These are phyloP conservation scores for Tetranychus truncatus DNA, from an alignment of 2,888 invertebrate species.

Conservation along the genomic window DNA sequence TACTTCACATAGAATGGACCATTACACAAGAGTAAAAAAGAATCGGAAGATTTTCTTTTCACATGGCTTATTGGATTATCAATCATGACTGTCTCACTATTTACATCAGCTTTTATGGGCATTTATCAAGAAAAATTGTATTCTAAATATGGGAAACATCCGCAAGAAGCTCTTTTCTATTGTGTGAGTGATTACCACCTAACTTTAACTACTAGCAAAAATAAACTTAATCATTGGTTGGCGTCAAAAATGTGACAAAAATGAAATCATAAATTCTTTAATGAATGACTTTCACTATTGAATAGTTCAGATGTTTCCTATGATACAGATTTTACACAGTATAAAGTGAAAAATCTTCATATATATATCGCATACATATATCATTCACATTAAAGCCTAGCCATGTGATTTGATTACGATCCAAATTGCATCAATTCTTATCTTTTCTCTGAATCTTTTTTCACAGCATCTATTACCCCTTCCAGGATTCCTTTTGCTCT, in stretches of 20 bases:
- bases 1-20: not conserved
- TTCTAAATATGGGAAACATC: slow-evolving; percentile 33
- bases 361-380: too few species aligned
- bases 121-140: slow-evolving; percentile 78
- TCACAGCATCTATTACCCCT: slow-evolving; percentile 63
- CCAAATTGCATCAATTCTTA: not conserved
- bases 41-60: slow-evolving; percentile 18
- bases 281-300: too few species aligned
- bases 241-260: too few species aligned
- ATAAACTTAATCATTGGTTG: too few species aligned
- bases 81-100: slow-evolving; percentile 64
- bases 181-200: slow-evolving; percentile 40
- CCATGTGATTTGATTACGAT: too few species aligned
- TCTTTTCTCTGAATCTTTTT: not conserved
- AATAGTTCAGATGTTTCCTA: too few species aligned
- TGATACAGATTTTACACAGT: too few species aligned
- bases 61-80: slow-evolving; percentile 42
- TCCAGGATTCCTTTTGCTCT: slow-evolving; percentile 65
- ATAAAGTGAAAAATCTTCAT: too few species aligned
- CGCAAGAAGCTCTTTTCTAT: slow-evolving; percentile 58
- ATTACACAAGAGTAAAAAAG: not conserved
- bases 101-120: slow-evolving; percentile 86
- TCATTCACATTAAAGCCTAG: too few species aligned
- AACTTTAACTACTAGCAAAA: too few species aligned
- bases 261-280: too few species aligned